These are phyloP conservation scores for Eupithecia abbreviata DNA, from an alignment of 2,888 invertebrate genomes.

Conservation along the genomic window DNA sequence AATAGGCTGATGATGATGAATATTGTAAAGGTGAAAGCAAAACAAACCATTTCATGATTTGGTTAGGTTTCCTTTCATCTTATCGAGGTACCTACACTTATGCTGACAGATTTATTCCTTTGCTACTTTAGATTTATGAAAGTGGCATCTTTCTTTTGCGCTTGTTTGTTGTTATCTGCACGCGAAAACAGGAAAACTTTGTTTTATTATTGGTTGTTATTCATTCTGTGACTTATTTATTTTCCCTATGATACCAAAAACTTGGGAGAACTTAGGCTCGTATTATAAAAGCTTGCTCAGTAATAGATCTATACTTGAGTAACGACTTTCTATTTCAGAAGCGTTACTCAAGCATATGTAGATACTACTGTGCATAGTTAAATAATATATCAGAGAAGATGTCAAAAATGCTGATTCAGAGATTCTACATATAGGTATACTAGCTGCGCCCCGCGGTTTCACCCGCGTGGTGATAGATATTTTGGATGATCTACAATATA, in stretches of 20 bases:
- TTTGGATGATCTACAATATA: too few relatives aligned
- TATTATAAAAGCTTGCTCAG: too few relatives aligned
- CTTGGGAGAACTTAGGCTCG: not conserved
- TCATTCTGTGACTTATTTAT: slow-evolving; percentile 10
- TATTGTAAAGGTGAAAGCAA: too few relatives aligned
- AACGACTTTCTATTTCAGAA: too few relatives aligned
- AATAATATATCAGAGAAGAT: not conserved
- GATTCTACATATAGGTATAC: not conserved
- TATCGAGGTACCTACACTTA: not conserved
- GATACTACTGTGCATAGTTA: too few relatives aligned
- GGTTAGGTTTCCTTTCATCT: not conserved
- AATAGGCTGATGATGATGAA: too few relatives aligned
- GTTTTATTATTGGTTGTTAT: slow-evolving; percentile 9
- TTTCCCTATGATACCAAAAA: slow-evolving; percentile 1
- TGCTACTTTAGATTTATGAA: slow-evolving; percentile 3
- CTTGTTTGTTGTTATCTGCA: slow-evolving; percentile 3
- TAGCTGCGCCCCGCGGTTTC: too few relatives aligned
- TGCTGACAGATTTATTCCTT: slow-evolving; percentile 9
- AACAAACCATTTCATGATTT: too few relatives aligned
- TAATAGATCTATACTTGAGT: too few relatives aligned
- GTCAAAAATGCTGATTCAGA: not conserved
- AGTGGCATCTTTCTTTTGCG: slow-evolving; percentile 13
- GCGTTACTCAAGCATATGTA: too few relatives aligned
- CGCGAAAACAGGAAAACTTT: slow-evolving; percentile 14
- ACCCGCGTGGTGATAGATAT: too few relatives aligned